Conservation (phyloP, 2,113 vertebrate species). For the Desmodus rotundus region DNA sequence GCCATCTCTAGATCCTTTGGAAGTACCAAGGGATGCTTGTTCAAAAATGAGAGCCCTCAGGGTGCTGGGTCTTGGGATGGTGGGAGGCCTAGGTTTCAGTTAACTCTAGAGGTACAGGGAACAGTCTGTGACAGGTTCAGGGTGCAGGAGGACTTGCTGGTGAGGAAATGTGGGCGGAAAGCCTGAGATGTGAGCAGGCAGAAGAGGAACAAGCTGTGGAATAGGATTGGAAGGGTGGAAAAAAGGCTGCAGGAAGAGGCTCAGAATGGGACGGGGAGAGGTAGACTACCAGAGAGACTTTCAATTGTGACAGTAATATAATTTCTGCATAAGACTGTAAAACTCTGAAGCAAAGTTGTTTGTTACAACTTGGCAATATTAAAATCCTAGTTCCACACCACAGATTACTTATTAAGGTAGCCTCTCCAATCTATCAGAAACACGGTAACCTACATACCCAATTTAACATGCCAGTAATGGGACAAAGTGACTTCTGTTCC, state of each 20-base stretch:
- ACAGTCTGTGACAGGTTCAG: not conserved
- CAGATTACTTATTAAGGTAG: not conserved
- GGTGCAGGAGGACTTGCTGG: not conserved
- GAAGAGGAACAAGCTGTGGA: not conserved
- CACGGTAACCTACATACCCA: not conserved
- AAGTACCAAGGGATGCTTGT: not conserved
- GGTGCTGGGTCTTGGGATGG: not conserved
- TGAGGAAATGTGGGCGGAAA: not conserved
- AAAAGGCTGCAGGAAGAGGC: not conserved
- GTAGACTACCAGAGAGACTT: not conserved
- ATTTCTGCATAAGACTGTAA: not conserved
- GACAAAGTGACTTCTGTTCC: not conserved
- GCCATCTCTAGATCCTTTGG: not conserved
- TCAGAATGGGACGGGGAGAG: not conserved
- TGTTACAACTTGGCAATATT: not conserved
- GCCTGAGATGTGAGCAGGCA: not conserved
- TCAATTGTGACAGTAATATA: not conserved
- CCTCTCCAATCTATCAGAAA: not conserved
- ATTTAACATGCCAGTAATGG: not conserved
- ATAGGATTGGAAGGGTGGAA: not conserved
- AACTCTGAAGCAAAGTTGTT: not conserved
- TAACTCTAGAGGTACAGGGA: not conserved
- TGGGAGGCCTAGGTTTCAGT: not conserved
- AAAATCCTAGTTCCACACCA: not conserved
- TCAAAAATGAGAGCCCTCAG: not conserved